phyloP scores from a whole-genome alignment of 2,113 vertebrate species.

The Conger conger region DNA sequence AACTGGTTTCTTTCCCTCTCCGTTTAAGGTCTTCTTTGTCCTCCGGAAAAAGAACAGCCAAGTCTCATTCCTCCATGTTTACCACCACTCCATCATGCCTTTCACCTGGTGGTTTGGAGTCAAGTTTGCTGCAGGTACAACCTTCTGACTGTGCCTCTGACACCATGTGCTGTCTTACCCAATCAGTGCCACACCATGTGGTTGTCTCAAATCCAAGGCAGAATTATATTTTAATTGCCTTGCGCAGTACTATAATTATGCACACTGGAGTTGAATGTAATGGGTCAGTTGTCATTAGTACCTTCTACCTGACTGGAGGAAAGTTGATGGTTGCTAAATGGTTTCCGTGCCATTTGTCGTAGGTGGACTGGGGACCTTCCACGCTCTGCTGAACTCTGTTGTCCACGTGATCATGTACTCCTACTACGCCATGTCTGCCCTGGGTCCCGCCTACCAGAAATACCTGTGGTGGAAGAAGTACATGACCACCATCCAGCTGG shows the following conservation, averaged over 20 bases:
- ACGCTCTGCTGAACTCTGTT: slow-evolving; percentile 75
- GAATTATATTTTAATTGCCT: slow-evolving; percentile 16
- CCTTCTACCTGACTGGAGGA: neutral
- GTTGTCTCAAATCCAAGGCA: no score
- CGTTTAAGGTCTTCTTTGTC: slow-evolving; percentile 91
- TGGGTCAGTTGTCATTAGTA: neutral
- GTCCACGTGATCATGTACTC: slow-evolving; percentile 84
- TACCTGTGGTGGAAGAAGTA: slow-evolving; percentile 89
- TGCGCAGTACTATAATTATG: slow-evolving; percentile 23
- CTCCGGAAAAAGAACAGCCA: slow-evolving; percentile 94
- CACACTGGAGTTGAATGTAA: neutral
- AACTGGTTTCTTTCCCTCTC: neutral
- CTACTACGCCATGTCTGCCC: slow-evolving; percentile 80
- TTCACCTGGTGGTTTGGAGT: slow-evolving; percentile 99
- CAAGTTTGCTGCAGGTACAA: slow-evolving; percentile 88
- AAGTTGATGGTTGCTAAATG: neutral
- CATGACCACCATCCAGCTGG: slow-evolving; percentile 82
- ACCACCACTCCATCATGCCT: slow-evolving; percentile 96
- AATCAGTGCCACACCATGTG: no score
- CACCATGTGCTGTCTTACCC: no score
- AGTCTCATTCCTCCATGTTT: slow-evolving; percentile 94
- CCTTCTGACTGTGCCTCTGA: neutral
- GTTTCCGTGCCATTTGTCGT: neutral
- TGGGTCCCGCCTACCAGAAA: slow-evolving; percentile 81
- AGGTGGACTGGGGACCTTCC: slow-evolving; percentile 87